A percentile compares a stretch with the other conserved stretches of the same genome.
These are phyloP conservation scores for Ivindomyrus marchei DNA, from an alignment of 2,113 vertebrate genomes.

Conservation along the genomic window DNA sequence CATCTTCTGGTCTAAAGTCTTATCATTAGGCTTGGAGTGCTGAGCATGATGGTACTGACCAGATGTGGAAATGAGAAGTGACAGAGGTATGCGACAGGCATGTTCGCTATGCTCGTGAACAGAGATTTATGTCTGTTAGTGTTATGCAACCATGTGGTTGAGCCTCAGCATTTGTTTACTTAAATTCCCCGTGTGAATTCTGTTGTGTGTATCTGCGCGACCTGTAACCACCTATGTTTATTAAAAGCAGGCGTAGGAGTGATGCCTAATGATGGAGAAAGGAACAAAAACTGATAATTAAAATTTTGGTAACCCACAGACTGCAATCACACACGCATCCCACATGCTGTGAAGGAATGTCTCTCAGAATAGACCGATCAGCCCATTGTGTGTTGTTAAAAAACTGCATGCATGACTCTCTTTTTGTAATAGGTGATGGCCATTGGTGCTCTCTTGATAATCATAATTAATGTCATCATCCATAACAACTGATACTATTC, in stretches of 20 bases:
- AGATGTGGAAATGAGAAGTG: neutral
- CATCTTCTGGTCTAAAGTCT: neutral
- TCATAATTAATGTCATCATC: neutral
- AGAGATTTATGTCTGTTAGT: neutral
- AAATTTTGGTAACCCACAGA: neutral
- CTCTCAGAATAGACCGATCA: neutral
- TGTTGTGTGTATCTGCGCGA: neutral
- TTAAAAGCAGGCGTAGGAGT: neutral
- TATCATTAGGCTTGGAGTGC: neutral
- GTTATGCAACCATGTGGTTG: neutral
- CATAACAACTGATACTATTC: no score
- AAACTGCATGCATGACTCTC: neutral
- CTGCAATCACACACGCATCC: neutral
- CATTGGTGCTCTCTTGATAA: neutral
- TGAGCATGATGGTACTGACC: neutral
- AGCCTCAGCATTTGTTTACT: neutral
- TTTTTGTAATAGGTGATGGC: neutral
- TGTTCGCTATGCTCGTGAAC: neutral
- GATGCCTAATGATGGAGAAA: neutral
- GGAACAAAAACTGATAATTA: neutral
- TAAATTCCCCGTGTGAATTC: neutral
- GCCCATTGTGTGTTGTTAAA: neutral
- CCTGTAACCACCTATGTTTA: neutral
- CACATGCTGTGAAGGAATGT: neutral
- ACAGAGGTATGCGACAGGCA: neutral